Evolutionary conservation across 2,888 invertebrate species (phyloP).

Genomic region (Theretra japonica): DNA sequence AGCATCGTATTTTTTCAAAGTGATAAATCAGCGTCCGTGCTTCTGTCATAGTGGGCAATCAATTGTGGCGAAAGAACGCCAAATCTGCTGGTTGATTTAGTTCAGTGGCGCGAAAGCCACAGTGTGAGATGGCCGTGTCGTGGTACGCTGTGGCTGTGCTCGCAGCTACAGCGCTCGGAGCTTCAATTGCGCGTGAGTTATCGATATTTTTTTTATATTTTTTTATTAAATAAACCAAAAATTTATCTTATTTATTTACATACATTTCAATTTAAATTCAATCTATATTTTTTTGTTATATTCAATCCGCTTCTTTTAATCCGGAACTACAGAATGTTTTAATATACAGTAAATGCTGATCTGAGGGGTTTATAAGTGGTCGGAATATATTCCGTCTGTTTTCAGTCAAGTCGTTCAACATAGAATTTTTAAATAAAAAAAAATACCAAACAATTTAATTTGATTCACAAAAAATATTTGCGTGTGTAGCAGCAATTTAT

Average conservation of each 20-base stretch:
- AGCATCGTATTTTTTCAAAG: slow-evolving; percentile 15
- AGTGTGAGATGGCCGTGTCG: slow-evolving; percentile 71
- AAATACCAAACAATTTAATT: background rate
- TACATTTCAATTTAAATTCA: background rate
- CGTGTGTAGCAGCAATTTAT: background rate
- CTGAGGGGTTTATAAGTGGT: no score
- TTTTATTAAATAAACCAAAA: background rate
- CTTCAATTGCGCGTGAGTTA: slow-evolving; percentile 77
- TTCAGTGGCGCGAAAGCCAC: slow-evolving; percentile 74
- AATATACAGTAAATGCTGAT: no score
- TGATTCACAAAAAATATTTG: background rate
- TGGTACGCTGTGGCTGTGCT: slow-evolving; percentile 71
- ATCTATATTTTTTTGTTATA: background rate
- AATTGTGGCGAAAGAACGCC: slow-evolving; percentile 71
- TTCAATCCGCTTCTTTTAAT: no score
- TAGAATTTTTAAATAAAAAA: no score
- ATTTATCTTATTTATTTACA: background rate
- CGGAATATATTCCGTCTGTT: no score
- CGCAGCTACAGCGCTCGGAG: slow-evolving; percentile 73
- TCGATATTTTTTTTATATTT: background rate
- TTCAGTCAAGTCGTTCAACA: no score
- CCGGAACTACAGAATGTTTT: no score
- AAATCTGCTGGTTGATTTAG: slow-evolving; percentile 54
- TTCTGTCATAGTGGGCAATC: slow-evolving; percentile 58
- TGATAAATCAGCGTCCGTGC: slow-evolving; percentile 26